Evolutionary conservation across 37 sponge, comb jelly and placozoan species (phyloP), one percentile per base, ranked within the genome.

Genomic region (Spongilla lacustris): DNA sequence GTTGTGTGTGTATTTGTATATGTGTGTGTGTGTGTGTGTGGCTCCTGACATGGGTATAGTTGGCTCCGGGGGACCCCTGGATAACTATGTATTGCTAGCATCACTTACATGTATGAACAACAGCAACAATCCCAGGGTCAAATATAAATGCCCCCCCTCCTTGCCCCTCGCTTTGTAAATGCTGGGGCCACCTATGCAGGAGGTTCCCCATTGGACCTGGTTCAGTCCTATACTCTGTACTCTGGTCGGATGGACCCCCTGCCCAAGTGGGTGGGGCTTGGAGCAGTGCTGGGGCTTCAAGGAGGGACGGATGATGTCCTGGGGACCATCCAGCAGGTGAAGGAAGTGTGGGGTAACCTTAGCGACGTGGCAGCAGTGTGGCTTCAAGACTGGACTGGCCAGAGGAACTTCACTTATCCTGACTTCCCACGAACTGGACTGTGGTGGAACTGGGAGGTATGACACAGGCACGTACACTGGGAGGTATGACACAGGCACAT

Each of bases 381-480:
- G 95, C 79, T 95, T 24, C 95, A 95, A 77, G 95, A 95, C 68
- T 95, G 95, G 95, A 89, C 92, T n/a, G 95, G 95, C 5, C 85
- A 91, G 78, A 85, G 95, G 73, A 81, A 85, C 31, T 88, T 91
- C 83, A 84, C 68, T 27, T 85, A 77, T 22, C 66, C 36, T 10
- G 92, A 95, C 27, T 69, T 95, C 1, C 71, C 77, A 11, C 41
- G 95, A 46, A 83, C 85, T 1, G 95, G 95, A 78, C 86, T 94
- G 11, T 94, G 95, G 95, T 94, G 95, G 95, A 91, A 91, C 79
- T 94, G 95, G 95, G 95, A 94, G 87, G 94, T 94, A 58, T 27
- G 76, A 6, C 14, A 21, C 17, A 26, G 26, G 79, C 6, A 41
- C 6, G 41, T n/a, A n/a, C n/a, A n/a, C n/a, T n/a, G 41, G 41